Percentiles rank a stretch among this genome's conserved stretches.
Conservation (phyloP, 2,113 vertebrate genomes). For the Sclerurus mexicanus region DNA sequence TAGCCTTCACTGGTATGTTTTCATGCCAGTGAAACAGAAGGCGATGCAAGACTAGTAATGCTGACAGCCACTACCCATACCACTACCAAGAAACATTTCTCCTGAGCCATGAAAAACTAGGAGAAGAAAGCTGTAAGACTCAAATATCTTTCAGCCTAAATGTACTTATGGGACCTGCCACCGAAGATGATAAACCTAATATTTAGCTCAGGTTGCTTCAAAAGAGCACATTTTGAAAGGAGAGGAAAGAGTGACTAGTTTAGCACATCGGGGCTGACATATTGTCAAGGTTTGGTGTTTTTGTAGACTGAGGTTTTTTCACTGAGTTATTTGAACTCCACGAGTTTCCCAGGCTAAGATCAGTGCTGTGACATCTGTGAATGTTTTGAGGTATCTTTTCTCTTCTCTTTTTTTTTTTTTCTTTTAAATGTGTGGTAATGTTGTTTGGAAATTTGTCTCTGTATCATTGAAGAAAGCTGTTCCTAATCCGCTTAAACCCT, state of each 20-base stretch:
- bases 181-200: neutral
- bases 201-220: neutral
- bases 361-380: neutral
- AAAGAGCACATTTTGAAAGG: neutral
- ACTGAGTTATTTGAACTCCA: neutral
- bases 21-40: neutral
- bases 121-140: neutral
- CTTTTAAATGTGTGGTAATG: neutral
- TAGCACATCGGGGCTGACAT: neutral
- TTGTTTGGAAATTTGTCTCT: neutral
- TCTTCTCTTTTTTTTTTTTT: neutral
- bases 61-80: neutral
- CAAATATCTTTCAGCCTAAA: neutral
- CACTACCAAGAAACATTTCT: neutral
- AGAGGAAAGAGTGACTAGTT: neutral
- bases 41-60: neutral
- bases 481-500: neutral
- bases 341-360: neutral
- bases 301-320: neutral
- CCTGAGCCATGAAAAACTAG: neutral
- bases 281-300: neutral
- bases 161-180: neutral
- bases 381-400: neutral
- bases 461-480: neutral
- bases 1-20: neutral